A percentile compares a stretch with the other conserved stretches of the same genome.
Conservation (phyloP, 2,797 vertebrate species). For the Diplodus puntazzo region DNA sequence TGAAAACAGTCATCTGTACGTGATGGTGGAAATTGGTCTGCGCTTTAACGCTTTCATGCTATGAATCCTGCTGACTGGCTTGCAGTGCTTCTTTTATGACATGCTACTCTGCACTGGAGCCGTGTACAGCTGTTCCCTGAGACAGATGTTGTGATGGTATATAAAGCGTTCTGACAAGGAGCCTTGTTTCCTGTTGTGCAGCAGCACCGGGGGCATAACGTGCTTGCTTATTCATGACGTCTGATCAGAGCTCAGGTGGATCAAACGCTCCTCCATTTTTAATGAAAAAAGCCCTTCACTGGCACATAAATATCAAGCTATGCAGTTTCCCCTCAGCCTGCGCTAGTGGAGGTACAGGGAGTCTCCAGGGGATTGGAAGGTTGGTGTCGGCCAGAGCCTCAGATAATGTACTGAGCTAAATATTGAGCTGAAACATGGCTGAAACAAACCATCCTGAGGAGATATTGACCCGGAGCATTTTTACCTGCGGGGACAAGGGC, state of each 20-base stretch:
- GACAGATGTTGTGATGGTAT: slow-evolving; percentile 47
- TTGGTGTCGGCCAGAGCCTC: slow-evolving; percentile 15
- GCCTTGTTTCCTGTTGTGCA: slow-evolving; percentile 45
- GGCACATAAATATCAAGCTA: slow-evolving; percentile 57
- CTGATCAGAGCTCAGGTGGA: slow-evolving; percentile 69
- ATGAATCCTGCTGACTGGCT: neutral
- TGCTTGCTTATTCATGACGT: slow-evolving; percentile 64
- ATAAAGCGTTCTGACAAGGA: slow-evolving; percentile 44
- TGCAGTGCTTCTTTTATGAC: neutral
- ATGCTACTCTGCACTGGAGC: neutral
- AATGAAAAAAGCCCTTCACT: slow-evolving; percentile 51
- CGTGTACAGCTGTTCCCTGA: slow-evolving; percentile 29
- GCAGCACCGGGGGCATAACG: slow-evolving; percentile 38
- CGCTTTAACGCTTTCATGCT: neutral
- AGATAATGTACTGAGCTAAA: slow-evolving; percentile 27
- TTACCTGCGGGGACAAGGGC: neutral
- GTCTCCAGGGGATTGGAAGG: slow-evolving; percentile 28
- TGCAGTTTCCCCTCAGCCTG: slow-evolving; percentile 34
- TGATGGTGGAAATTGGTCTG: neutral
- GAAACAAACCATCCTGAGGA: slow-evolving; percentile 33
- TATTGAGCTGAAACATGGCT: slow-evolving; percentile 41
- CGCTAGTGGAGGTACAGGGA: neutral
- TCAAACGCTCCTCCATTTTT: slow-evolving; percentile 69
- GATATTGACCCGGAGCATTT: slow-evolving; percentile 37
- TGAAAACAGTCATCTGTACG: slow-evolving; percentile 17